phyloP scores from a whole-genome alignment of 2,113 vertebrate species.

The Urocitellus parryii region DNA sequence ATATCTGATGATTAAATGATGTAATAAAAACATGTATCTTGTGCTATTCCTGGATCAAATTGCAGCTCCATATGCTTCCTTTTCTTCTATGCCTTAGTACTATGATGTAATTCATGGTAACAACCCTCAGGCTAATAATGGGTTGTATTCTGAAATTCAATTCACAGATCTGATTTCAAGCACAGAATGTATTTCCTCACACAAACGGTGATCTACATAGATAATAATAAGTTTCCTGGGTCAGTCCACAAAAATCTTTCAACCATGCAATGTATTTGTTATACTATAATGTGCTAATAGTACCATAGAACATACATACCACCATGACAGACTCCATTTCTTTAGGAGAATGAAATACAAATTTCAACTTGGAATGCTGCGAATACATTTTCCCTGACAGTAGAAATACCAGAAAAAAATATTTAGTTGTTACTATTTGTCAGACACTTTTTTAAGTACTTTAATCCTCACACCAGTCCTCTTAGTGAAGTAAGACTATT shows the following conservation, averaged over 20 bases:
- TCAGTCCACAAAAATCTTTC: not conserved
- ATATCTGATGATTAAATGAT: not conserved
- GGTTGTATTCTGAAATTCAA: not conserved
- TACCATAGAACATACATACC: not conserved
- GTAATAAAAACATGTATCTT: not conserved
- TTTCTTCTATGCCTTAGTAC: not conserved
- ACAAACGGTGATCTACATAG: not conserved
- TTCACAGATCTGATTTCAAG: not conserved
- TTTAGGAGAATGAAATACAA: not conserved
- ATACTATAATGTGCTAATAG: not conserved
- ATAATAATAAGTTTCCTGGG: not conserved
- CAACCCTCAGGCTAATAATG: not conserved
- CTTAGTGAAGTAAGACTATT: not conserved
- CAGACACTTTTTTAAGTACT: not conserved
- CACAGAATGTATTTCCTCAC: not conserved
- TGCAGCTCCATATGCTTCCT: not conserved
- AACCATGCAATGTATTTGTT: not conserved
- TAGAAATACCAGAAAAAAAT: not conserved
- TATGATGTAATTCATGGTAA: not conserved
- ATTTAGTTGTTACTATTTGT: not conserved
- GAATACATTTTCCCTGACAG: not conserved
- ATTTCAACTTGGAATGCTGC: not conserved
- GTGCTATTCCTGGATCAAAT: too few species aligned
- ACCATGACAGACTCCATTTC: not conserved
- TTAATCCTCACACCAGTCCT: not conserved